phyloP scores from a whole-genome alignment of 2,888 invertebrate genomes.

The Hipparchia semele region DNA sequence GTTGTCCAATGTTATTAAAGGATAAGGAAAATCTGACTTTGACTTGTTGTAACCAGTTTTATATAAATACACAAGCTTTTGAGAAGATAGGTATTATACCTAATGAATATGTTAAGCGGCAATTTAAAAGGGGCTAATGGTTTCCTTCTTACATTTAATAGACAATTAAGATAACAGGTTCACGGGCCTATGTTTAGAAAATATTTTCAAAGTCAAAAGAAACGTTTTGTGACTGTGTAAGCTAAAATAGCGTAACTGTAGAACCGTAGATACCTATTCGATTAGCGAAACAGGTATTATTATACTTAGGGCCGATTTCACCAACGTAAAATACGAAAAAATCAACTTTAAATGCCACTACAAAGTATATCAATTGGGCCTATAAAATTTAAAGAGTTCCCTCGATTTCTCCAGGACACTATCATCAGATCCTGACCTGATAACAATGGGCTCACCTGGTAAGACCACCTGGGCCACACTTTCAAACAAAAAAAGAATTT shows the following conservation, averaged over 20 bases:
- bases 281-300: not conserved
- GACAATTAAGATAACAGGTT: constrained; percentile 20
- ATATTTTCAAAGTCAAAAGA: not conserved
- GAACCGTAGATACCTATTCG: too few relatives aligned
- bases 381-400: too few relatives aligned
- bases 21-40: constrained; percentile 33
- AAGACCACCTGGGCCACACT: too few relatives aligned
- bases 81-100: not conserved
- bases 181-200: constrained; percentile 3
- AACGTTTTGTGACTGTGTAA: not conserved
- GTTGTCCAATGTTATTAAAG: constrained; percentile 39
- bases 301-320: too few relatives aligned
- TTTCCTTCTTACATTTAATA: constrained; percentile 17
- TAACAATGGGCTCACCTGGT: too few relatives aligned
- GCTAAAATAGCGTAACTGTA: not conserved
- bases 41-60: constrained; percentile 26
- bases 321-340: too few relatives aligned
- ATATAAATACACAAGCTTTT: constrained; percentile 18
- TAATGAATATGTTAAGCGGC: constrained; percentile 24
- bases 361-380: too few relatives aligned
- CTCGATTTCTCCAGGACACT: too few relatives aligned
- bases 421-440: too few relatives aligned
- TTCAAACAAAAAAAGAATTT: too few relatives aligned
- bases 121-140: constrained; percentile 27
- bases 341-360: too few relatives aligned